A percentile compares a stretch with the other conserved stretches of the same genome.
Evolutionary conservation across 1,140 invertebrate genomes (phyloP).

Genomic region (Formica exsecta): DNA sequence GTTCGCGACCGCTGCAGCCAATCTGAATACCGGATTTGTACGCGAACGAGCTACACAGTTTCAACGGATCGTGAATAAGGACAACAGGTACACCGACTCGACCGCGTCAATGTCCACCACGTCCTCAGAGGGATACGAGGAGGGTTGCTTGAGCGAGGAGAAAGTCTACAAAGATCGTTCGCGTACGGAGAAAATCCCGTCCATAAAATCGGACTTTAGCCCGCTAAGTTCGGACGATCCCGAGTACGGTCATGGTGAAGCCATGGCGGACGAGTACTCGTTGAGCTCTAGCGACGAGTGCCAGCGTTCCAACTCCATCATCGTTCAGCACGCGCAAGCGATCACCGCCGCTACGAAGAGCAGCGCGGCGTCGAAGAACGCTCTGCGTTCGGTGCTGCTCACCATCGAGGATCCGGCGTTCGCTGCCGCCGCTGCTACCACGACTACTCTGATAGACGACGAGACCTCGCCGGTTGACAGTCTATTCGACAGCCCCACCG

Average conservation of each 20-base stretch:
- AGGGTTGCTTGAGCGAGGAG: conserved; percentile 85
- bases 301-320: conserved; percentile 77
- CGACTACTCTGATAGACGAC: conserved; percentile 90
- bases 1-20: conserved; percentile 72
- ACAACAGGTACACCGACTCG: conserved; percentile 83
- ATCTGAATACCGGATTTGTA: conserved; percentile 84
- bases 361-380: conserved; percentile 80
- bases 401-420: conserved; percentile 92
- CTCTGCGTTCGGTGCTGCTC: conserved; percentile 84
- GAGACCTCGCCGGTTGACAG: conserved; percentile 94
- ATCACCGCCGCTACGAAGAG: conserved; percentile 75
- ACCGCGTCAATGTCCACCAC: conserved; percentile 86
- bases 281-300: conserved; percentile 88
- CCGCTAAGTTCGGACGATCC: conserved; percentile 83
- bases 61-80: conserved; percentile 85
- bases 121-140: conserved; percentile 87
- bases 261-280: conserved; percentile 89
- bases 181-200: conserved; percentile 84
- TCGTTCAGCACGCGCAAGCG: conserved; percentile 78
- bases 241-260: conserved; percentile 89
- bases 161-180: conserved; percentile 86
- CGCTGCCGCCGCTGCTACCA: conserved; percentile 90
- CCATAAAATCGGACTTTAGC: conserved; percentile 81
- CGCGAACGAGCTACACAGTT: conserved; percentile 87
- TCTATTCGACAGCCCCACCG: conserved; percentile 90